Percentiles rank a stretch among this genome's conserved stretches.
Evolutionary conservation across 2,888 invertebrate species (phyloP).

Genomic region (Imbricaverruca yamaguchii): DNA sequence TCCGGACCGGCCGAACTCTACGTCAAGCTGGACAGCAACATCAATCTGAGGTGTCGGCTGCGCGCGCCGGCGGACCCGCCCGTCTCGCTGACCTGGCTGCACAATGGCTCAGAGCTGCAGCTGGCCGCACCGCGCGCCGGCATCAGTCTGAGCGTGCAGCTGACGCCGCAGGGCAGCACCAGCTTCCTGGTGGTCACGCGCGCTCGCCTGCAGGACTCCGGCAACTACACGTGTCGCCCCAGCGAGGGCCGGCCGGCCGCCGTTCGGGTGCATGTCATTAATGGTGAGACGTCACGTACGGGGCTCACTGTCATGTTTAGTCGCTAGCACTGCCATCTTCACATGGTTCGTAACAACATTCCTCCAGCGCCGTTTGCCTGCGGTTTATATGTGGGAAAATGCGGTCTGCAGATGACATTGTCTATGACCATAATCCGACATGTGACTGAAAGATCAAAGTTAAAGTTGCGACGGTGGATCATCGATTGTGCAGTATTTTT

Average conservation of each 20-base stretch:
- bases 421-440: no score
- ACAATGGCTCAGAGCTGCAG: not conserved
- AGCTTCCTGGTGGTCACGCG: not conserved
- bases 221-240: conserved; percentile 17
- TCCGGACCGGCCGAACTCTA: not conserved
- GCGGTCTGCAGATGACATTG: no score
- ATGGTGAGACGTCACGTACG: not conserved
- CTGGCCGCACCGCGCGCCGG: not conserved
- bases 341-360: no score
- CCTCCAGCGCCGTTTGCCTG: no score
- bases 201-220: not conserved
- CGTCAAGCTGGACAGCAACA: conserved; percentile 16
- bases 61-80: not conserved
- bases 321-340: no score
- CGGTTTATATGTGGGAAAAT: no score
- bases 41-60: not conserved
- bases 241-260: conserved; percentile 11
- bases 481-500: no score
- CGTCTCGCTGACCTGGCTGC: not conserved
- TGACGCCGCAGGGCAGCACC: not conserved
- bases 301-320: no score
- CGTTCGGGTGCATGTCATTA: not conserved
- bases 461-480: no score
- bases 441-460: no score
- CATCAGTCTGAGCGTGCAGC: not conserved